Conservation (phyloP, 2,797 vertebrate species). For the Lemur catta region DNA sequence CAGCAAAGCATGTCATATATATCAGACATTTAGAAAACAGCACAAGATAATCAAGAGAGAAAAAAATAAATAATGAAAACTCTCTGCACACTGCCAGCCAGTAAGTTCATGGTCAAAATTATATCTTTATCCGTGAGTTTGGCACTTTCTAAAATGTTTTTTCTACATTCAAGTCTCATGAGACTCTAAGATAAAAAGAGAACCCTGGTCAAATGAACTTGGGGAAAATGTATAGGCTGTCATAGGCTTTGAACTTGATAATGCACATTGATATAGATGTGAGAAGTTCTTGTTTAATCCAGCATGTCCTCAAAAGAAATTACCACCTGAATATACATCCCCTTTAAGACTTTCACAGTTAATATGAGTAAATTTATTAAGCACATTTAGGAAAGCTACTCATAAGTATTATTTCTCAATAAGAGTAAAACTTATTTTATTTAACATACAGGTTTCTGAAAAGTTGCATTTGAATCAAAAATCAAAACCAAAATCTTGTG, state of each 20-base stretch:
- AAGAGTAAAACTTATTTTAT: background rate
- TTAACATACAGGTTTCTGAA: background rate
- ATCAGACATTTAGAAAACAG: background rate
- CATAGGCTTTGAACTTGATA: background rate
- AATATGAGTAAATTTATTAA: background rate
- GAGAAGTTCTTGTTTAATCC: background rate
- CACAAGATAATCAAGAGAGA: background rate
- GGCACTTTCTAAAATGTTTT: background rate
- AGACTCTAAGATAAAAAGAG: constrained; percentile 13
- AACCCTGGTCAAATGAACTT: background rate
- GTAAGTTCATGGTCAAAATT: background rate
- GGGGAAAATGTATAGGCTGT: background rate
- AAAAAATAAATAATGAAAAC: background rate
- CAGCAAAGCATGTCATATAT: background rate
- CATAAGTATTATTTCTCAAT: background rate
- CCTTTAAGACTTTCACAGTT: background rate
- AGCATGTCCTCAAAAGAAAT: background rate
- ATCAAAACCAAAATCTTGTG: background rate
- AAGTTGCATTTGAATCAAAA: background rate
- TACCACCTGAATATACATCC: background rate
- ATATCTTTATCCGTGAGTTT: background rate
- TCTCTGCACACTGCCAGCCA: background rate
- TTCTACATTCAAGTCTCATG: background rate
- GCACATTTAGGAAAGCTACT: background rate
- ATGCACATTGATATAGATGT: background rate